Base-by-base conservation (phyloP, 2,888 invertebrate genomes). In the Eilema sororculum region DNA sequence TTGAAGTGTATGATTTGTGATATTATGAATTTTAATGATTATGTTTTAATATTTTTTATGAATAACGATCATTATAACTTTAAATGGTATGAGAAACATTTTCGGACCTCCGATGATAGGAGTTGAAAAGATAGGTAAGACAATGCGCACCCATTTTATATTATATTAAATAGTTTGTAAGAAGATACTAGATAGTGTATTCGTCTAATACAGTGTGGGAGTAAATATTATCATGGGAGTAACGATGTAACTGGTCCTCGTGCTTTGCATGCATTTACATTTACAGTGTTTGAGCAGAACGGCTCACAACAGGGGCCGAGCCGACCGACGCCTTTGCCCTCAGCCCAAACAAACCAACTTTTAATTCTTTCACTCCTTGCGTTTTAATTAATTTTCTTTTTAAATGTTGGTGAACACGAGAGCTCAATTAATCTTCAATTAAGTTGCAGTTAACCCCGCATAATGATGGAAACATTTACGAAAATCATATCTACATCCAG, bases 341-440 rank as follows among this genome's bases (percentile, higher is more conserved):
- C n/a, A 6, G 0, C 8, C 6, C n/a, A 52, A 52, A n/a, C 20
- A 52, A 52, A n/a, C 64, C 78, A 76, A 72, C 75, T 80, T 74
- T 82, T 68, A 76, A 78, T 62, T 52, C 60, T 41, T 41, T 16
- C 24, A 63, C 74, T 78, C 74, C 79, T 71, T 70, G 71, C 70
- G 66, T 79, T 64, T 67, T 68, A 72, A 68, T 74, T 66, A 78
- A 58, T 73, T 73, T n/a, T 72, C 46, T 57, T 75, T 74, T 65
- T 68, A 77, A 76, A 75, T 81, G 77, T 75, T 59, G 69, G 73
- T 71, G 73, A 78, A 77, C 72, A 68, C 76, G 33, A 68, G 71
- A 69, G 64, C 69, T 71, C 72, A 75, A 77, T 83, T 81, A 80
- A 77, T 81, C 57, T 76, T 74, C 74, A 75, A 78, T 78, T 81